These are phyloP conservation scores for Harpegnathos saltator DNA, from an alignment of 1,140 invertebrate species.

Conservation along the genomic window DNA sequence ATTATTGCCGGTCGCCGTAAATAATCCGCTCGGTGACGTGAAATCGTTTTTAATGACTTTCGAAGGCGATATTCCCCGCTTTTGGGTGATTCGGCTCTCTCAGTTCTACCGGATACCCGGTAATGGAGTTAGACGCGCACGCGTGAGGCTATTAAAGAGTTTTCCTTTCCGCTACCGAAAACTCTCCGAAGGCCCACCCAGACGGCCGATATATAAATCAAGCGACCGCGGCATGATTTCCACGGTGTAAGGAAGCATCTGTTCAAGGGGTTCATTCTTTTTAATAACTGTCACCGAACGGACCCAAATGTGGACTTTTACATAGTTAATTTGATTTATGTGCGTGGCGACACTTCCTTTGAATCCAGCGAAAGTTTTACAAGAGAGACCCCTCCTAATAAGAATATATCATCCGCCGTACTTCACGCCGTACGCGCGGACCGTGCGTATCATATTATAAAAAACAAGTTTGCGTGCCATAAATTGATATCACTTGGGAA, in stretches of 20 bases:
- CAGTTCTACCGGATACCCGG: conserved; percentile 43
- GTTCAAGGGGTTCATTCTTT: conserved; percentile 69
- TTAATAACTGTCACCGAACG: conserved; percentile 70
- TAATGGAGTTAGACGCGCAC: conserved; percentile 29
- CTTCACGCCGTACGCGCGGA: neutral
- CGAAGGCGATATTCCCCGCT: conserved; percentile 16
- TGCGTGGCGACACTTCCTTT: conserved; percentile 25
- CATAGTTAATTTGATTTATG: conserved; percentile 74
- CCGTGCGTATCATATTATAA: neutral
- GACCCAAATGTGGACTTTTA: conserved; percentile 58
- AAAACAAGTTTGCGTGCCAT: neutral
- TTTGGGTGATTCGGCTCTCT: conserved; percentile 30
- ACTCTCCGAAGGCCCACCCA: conserved; percentile 68
- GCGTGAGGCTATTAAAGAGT: conserved; percentile 73
- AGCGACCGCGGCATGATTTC: conserved; percentile 62
- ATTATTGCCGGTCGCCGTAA: conserved; percentile 6
- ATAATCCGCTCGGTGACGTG: conserved; percentile 12
- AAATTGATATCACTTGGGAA: conserved; percentile 17
- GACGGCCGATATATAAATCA: conserved; percentile 71
- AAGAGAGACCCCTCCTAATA: conserved; percentile 10
- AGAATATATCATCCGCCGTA: conserved; percentile 7
- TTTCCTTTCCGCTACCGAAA: conserved; percentile 69
- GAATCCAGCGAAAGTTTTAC: conserved; percentile 41
- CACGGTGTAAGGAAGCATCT: conserved; percentile 65
- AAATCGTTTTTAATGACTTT: conserved; percentile 56